Evolutionary conservation across 2,888 invertebrate species (phyloP).

Genomic region (Platypus cylindrus): DNA sequence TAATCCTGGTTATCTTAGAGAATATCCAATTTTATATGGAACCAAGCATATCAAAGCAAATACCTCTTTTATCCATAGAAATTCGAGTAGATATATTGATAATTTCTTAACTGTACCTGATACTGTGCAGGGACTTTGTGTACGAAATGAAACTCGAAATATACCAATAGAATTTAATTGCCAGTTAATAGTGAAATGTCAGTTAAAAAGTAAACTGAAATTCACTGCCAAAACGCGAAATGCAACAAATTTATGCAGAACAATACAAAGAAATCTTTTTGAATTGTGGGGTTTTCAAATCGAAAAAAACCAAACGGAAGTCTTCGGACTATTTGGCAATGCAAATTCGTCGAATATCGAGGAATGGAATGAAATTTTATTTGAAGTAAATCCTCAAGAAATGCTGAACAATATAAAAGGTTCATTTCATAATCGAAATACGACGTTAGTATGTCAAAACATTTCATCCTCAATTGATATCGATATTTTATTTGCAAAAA

Average conservation of each 20-base stretch:
- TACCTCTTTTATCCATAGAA: conserved; percentile 20
- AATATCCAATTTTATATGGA: conserved; percentile 48
- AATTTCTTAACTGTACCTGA: conserved; percentile 32
- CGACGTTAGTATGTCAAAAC: conserved; percentile 29
- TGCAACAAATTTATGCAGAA: conserved; percentile 24
- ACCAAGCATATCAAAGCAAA: conserved; percentile 30
- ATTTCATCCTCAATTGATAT: conserved; percentile 30
- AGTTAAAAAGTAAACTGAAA: conserved; percentile 20
- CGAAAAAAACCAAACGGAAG: conserved; percentile 20
- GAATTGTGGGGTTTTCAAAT: conserved; percentile 23
- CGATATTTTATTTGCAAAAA: conserved; percentile 37
- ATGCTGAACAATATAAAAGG: conserved; percentile 24
- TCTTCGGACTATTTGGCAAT: conserved; percentile 40
- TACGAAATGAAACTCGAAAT: conserved; percentile 29
- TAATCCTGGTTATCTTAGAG: conserved; percentile 60
- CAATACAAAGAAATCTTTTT: conserved; percentile 27
- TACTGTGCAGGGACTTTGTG: conserved; percentile 37
- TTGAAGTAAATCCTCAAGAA: conserved; percentile 26
- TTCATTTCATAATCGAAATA: conserved; percentile 27
- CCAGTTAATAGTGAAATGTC: conserved; percentile 39
- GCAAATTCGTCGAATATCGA: conserved; percentile 30
- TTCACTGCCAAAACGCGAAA: conserved; percentile 10
- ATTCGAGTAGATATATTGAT: conserved; percentile 19
- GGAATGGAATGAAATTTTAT: conserved; percentile 41
- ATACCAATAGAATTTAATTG: conserved; percentile 38